A percentile compares a stretch with the other conserved stretches of the same genome.
Conservation (phyloP, 35 echinoderm and acorn worm species). For the Chiridota heheva region DNA sequence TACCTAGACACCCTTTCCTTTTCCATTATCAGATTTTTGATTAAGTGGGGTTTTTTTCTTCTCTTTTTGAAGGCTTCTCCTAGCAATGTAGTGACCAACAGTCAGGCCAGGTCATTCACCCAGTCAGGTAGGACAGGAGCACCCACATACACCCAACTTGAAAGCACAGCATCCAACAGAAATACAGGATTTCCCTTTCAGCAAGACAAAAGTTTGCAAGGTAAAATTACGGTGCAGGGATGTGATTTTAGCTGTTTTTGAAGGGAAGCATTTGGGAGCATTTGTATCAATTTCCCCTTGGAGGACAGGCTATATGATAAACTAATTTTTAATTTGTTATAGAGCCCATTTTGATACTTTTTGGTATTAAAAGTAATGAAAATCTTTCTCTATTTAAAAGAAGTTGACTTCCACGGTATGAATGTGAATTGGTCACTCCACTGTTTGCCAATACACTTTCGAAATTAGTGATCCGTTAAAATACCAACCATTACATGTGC, state of each 20-base stretch:
- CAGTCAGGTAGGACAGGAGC: constrained; percentile 41
- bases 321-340: background rate
- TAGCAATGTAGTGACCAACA: constrained; percentile 32
- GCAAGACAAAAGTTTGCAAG: constrained; percentile 88
- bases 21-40: background rate
- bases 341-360: background rate
- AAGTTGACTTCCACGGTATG: too few relatives aligned
- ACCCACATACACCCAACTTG: constrained; percentile 91
- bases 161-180: constrained; percentile 56
- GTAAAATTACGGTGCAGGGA: background rate
- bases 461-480: too few relatives aligned
- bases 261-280: background rate
- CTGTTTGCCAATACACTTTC: too few relatives aligned
- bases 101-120: constrained; percentile 57
- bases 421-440: too few relatives aligned
- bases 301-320: background rate
- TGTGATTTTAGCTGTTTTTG: background rate
- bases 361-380: background rate
- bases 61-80: background rate
- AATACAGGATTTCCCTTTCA: constrained; percentile 57
- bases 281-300: too few relatives aligned
- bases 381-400: background rate
- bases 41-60: background rate
- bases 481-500: too few relatives aligned
- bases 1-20: background rate